Conservation (phyloP, 2,113 vertebrate genomes). For the Globicephala melas region DNA sequence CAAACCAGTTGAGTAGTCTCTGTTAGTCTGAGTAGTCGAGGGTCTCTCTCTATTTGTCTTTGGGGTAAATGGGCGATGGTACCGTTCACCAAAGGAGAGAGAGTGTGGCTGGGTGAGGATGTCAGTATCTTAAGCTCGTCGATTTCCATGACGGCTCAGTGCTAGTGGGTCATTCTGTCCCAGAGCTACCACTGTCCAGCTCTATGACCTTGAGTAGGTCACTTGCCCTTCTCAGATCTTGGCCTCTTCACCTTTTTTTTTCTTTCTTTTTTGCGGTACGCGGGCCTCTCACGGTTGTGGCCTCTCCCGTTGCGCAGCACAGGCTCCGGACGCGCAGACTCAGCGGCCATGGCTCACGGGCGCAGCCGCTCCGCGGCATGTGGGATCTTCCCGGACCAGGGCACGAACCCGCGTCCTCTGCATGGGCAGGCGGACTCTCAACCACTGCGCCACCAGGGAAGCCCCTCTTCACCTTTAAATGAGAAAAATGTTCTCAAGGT, state of each 20-base stretch:
- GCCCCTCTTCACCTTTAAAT: neutral
- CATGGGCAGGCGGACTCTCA: no score
- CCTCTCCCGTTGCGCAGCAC: no score
- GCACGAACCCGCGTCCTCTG: no score
- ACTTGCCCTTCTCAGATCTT: neutral
- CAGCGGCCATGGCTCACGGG: no score
- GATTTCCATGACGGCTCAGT: neutral
- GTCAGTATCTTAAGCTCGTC: neutral
- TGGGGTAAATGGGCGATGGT: neutral
- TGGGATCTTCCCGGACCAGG: no score
- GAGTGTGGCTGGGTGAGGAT: neutral
- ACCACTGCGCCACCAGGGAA: no score
- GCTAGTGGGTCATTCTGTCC: neutral
- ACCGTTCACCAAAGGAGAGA: neutral
- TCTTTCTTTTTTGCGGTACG: no score
- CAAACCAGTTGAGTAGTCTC: neutral
- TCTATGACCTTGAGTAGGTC: neutral
- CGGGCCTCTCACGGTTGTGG: no score
- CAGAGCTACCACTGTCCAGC: neutral
- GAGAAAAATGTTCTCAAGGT: neutral
- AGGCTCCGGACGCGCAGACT: no score
- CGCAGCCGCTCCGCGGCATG: fast-evolving
- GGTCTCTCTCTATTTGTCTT: neutral
- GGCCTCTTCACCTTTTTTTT: neutral
- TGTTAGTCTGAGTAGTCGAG: no score